A percentile compares a stretch with the other conserved stretches of the same genome.
Conservation (phyloP, 2,797 vertebrate species). For the Sparidentex hasta region DNA sequence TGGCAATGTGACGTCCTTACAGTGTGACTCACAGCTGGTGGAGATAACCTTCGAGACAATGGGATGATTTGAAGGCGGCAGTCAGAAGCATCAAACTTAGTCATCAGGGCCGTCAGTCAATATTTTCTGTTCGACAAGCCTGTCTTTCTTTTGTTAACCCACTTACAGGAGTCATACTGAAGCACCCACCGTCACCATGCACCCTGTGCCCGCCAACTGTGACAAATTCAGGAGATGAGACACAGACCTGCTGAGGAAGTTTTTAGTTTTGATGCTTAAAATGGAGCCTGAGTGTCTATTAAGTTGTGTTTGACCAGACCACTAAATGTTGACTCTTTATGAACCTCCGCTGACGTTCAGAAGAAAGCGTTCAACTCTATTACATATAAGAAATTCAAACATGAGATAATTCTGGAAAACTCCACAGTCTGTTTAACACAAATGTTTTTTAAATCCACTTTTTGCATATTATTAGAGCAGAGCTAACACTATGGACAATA, state of each 20-base stretch:
- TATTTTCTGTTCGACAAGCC: constrained; percentile 6
- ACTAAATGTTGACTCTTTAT: not conserved
- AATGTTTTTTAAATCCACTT: too few relatives aligned
- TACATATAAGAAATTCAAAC: not conserved
- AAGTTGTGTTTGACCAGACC: not conserved
- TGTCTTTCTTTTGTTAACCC: constrained; percentile 28
- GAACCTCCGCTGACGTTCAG: not conserved
- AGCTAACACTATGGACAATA: too few relatives aligned
- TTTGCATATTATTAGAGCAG: too few relatives aligned
- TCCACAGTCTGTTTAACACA: too few relatives aligned
- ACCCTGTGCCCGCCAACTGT: constrained; percentile 22
- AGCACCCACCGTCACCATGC: not conserved
- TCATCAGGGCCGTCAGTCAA: constrained; percentile 46
- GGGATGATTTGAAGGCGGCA: constrained; percentile 35
- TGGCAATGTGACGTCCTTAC: not conserved
- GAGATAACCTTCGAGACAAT: constrained; percentile 57
- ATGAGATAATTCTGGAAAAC: not conserved
- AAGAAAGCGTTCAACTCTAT: not conserved
- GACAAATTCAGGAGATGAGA: constrained; percentile 13
- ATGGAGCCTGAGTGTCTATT: not conserved
- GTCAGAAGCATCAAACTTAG: constrained; percentile 37
- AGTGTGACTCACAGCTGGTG: constrained; percentile 59
- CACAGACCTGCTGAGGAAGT: constrained; percentile 3
- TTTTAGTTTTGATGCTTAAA: constrained; percentile 9
- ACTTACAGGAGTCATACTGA: constrained; percentile 24